Evolutionary conservation across 2,113 vertebrate species (phyloP), one percentile per base, ranked within the genome.

Genomic region (Onychostruthus taczanowskii): DNA sequence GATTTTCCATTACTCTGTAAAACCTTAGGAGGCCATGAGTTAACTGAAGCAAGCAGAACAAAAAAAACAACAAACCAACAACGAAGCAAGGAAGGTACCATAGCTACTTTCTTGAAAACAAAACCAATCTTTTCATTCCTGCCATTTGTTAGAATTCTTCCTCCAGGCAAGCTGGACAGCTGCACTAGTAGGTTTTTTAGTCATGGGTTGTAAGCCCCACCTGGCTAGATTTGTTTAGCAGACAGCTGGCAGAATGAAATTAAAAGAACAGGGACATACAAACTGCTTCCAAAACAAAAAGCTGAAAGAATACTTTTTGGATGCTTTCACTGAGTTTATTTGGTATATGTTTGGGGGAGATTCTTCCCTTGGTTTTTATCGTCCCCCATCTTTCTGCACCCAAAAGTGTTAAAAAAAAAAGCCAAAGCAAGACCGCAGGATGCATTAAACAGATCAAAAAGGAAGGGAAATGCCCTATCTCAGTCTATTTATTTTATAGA

Each of bases 171-270:
- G 98, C 98, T 98, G 98, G 98, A 98, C 98, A 98, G 98, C 98
- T 98, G 98, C 97, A 98, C 98, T 96, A 87, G 97, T 97, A 98
- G 97, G 98, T 98, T 98, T 98, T 98, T 98, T 97, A 98, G 98
- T 98, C 98, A 98, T 98, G 98, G 98, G 96, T 98, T 98, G 98
- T 98, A 98, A 98, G 98, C 98, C 98, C 98, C 98, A 98, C 98
- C 98, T 98, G 98, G 98, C 98, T 98, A 98, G 98, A 98, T 98
- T 98, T 98, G 98, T 98, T 98, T 98, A 98, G 98, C 97, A 98
- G 98, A 98, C 98, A 98, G 98, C 98, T 98, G 98, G 98, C 98
- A 98, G 97, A 98, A 98, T 98, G 98, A 98, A 98, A 98, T 98
- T 98, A 98, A 98, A 98, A 97, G 97, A 98, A 97, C 94, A 97